Base-by-base conservation (phyloP, 2,797 vertebrate species). In the Siniperca obscura region DNA sequence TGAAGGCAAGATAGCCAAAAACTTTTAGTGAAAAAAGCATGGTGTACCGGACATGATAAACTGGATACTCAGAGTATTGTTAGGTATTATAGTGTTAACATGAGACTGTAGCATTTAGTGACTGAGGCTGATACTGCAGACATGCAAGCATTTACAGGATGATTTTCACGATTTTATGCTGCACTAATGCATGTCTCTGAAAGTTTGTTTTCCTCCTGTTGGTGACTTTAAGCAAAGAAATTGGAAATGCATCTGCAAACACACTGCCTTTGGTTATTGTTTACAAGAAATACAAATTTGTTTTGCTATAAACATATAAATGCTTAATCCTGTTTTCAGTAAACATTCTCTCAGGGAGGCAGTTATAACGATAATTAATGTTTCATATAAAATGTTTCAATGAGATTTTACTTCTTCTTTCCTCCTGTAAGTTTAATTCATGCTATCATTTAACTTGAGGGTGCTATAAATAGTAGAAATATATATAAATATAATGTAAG, bases 271-370 rank as follows among this genome's bases (percentile, higher is more conserved):
- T 65, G 9, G 17, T 46, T 75, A 3, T 21, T 2, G 16, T 50
- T 66, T 56, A 34, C 12, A 66, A 36, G 40, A 57, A 30, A 56
- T 46, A 36, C 11, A 25, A 30, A 57, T 60, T 38, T 27, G 30
- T 25, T 76, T 36, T 22, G 4, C 7, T 22, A 4, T 4, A 30
- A 7, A 21, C 11, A 0, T 22, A 42, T 61, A n/a, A 34, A 27
- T 78, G 17, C 38, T 65, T 22, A 36, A 71, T 71, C 10, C 27
- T 48, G 50, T 78, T 64, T 27, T 56, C 25, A 22, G 50, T 46
- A 10, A 42, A 61, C 22, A 61, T 44, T 52, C 66, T 42, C 25
- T 56, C 4, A 61, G 25, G 44, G 21, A 27, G 21, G 74, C 42
- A 22, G 7, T 50, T 48, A 27, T 16, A 16, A 50, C 3, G 16